A percentile compares a stretch with the other conserved stretches of the same genome.
Evolutionary conservation across 2,888 invertebrate genomes (phyloP).

Genomic region (Myopa testacea): DNA sequence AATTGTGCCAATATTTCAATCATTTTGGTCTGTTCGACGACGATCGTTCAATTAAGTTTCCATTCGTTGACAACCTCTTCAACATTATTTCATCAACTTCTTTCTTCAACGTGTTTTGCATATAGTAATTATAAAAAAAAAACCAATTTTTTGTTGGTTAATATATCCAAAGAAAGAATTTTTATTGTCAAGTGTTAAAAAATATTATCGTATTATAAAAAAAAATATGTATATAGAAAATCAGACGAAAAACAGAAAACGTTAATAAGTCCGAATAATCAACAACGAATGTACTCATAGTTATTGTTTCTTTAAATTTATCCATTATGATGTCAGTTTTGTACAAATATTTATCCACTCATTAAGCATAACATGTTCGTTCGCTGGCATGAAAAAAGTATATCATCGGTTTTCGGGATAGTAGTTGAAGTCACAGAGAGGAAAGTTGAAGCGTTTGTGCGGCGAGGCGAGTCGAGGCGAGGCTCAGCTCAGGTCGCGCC

Average conservation of each 20-base stretch:
- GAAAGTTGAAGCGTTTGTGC: not conserved
- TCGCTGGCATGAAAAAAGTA: not conserved
- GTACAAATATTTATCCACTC: constrained; percentile 48
- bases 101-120: constrained; percentile 46
- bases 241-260: constrained; percentile 25
- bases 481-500: not conserved
- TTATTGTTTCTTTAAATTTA: constrained; percentile 29
- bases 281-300: not conserved
- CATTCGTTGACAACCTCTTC: too few species aligned
- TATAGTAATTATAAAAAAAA: constrained; percentile 44
- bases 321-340: constrained; percentile 48
- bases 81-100: too few species aligned
- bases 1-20: not conserved
- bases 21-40: not conserved
- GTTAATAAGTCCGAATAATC: not conserved
- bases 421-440: not conserved
- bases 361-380: constrained; percentile 24
- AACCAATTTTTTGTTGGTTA: constrained; percentile 26
- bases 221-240: constrained; percentile 22
- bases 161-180: not conserved
- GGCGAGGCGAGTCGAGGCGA: not conserved
- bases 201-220: constrained; percentile 1
- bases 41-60: too few species aligned
- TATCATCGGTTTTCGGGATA: not conserved
- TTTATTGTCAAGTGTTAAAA: constrained; percentile 39